Conservation (phyloP, 53 echinoderm and acorn worm genomes). For the Astropecten irregularis region DNA sequence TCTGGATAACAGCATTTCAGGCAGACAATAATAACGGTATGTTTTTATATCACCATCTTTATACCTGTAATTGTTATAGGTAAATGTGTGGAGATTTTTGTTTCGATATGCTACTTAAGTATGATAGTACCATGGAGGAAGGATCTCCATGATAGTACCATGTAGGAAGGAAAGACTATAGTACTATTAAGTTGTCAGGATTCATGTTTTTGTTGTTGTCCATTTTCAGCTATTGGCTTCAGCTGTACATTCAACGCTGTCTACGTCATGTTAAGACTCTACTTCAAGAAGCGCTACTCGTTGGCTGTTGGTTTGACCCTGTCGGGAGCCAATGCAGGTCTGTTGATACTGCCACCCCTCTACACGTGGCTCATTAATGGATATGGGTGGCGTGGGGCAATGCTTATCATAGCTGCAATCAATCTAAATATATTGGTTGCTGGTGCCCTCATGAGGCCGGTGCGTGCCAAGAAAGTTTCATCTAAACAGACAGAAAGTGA, state of each 20-base stretch:
- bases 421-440: neutral
- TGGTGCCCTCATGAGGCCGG: constrained; percentile 21
- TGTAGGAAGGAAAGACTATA: too few relatives aligned
- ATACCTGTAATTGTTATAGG: too few relatives aligned
- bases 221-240: neutral
- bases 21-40: too few relatives aligned
- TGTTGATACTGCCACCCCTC: constrained; percentile 1
- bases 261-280: neutral
- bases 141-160: too few relatives aligned
- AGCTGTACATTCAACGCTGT: neutral
- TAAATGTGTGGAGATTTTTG: too few relatives aligned
- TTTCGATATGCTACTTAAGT: too few relatives aligned
- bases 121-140: too few relatives aligned
- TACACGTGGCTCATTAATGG: neutral
- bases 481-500: neutral
- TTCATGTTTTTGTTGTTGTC: too few relatives aligned
- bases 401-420: constrained; percentile 1
- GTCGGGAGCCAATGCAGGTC: neutral
- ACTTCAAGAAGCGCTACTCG: constrained; percentile 15
- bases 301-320: neutral
- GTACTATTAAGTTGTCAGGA: too few relatives aligned
- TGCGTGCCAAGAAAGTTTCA: neutral
- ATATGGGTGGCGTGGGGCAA: constrained; percentile 14
- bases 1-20: too few relatives aligned
- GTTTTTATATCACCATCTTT: too few relatives aligned